These are phyloP conservation scores for Macrochelys suwanniensis DNA, from an alignment of 2,797 vertebrate genomes.

Conservation along the genomic window DNA sequence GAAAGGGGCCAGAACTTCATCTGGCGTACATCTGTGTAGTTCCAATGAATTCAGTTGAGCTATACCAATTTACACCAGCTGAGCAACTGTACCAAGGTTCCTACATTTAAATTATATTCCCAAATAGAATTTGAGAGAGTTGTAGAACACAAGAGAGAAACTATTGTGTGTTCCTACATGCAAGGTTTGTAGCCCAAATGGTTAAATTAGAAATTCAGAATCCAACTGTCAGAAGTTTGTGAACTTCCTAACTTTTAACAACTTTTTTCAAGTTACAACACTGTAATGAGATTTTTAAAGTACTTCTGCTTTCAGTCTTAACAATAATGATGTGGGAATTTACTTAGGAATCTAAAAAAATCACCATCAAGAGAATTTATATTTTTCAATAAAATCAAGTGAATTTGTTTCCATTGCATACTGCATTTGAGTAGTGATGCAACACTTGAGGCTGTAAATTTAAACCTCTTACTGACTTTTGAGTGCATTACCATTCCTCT, in stretches of 20 bases:
- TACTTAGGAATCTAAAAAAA: neutral
- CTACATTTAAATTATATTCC: neutral
- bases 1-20: constrained; percentile 3
- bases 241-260: neutral
- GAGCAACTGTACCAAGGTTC: neutral
- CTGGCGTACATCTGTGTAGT: neutral
- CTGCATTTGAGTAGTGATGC: neutral
- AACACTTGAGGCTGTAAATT: neutral
- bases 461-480: neutral
- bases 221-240: neutral
- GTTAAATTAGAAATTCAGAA: neutral
- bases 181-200: neutral
- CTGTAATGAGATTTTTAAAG: neutral
- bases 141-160: constrained; percentile 1
- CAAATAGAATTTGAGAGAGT: neutral
- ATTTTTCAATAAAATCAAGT: neutral
- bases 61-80: neutral
- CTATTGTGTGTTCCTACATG: neutral
- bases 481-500: neutral
- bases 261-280: neutral
- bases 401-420: neutral
- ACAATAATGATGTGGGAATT: neutral
- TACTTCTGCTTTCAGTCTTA: neutral
- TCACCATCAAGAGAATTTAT: neutral
- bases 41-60: neutral